Percentiles rank a stretch among this genome's conserved stretches.
These are phyloP conservation scores for Digitonthophagus gazella DNA, from an alignment of 2,888 invertebrate species.

Conservation along the genomic window DNA sequence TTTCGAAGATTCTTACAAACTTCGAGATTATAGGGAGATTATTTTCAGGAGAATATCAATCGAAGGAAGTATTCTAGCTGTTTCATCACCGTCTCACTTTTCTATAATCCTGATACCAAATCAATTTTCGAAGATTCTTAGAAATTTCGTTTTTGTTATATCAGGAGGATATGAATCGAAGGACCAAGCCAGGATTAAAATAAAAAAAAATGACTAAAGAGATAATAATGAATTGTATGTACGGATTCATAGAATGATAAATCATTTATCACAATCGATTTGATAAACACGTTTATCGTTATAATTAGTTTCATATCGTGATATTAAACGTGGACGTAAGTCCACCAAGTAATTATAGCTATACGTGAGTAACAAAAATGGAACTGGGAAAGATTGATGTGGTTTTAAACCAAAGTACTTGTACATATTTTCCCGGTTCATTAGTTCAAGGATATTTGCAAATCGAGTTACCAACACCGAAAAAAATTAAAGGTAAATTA, in stretches of 20 bases:
- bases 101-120: too few species aligned
- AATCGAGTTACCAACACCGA: conserved; percentile 4
- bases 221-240: too few species aligned
- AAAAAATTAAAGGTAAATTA: not conserved
- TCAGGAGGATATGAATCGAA: too few species aligned
- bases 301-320: not conserved
- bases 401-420: not conserved
- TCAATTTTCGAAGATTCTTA: too few species aligned
- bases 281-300: not conserved
- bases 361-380: not conserved
- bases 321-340: not conserved
- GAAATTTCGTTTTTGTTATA: too few species aligned
- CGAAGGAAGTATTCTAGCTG: too few species aligned
- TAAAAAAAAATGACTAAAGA: too few species aligned
- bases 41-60: too few species aligned
- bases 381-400: conserved; percentile 1
- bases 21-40: too few species aligned
- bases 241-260: not conserved
- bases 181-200: too few species aligned
- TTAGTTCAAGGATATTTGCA: not conserved
- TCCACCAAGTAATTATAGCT: not conserved
- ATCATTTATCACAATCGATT: not conserved
- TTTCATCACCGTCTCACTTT: too few species aligned
- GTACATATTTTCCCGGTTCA: not conserved
- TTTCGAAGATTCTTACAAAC: too few species aligned